Evolutionary conservation across 30 jellyfish, hydroid and myxozoan genomes (phyloP), one percentile per base, ranked within the genome.

Genomic region (Aurelia aurita complex sp. Pacific): DNA sequence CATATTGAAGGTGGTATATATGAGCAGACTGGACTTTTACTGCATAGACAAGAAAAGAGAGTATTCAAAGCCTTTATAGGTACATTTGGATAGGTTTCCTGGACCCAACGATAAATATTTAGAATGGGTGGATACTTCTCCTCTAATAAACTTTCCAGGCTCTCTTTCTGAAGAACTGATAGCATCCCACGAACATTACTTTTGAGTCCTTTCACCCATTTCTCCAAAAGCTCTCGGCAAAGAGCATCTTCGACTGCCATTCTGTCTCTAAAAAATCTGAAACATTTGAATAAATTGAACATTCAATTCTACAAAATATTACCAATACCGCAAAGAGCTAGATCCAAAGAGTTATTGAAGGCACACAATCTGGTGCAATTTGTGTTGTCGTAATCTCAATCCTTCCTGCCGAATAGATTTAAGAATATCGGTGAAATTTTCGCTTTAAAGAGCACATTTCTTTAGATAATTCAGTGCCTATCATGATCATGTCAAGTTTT

Each of bases 11-110:
- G 77, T 4, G 77, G 77, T 15, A 67, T 67, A 10, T 67, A 67
- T 23, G 77, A 67, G 77, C 77, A 67, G 55, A 67, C 77, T 4
- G 77, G 77, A 23, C 77, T 67, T 67, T 67, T 67, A 33, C 77
- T 67, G 52, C 52, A 67, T 15, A 67, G 51, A 35, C 77, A 67
- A 23, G 55, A 36, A 8, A 67, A 67, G 55, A 67, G 36, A 67
- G 55, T 33, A 14, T 12, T 17, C 57, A 67, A 16, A 1, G 51
- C 19, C 77, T 67, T 67, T 46, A 67, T 35, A n/a, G 43, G 77
- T 23, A 67, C 36, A 36, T 67, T 67, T 14, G 51, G 55, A 33
- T 67, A 67, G 7, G 29, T 36, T n/a, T 32, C 52, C 36, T 67
- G 77, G 29, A 67, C 55, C 77, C 77, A 67, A 23, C 36, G 17